Base-by-base conservation (phyloP, 2,888 invertebrate species). In the Noctua pronuba region DNA sequence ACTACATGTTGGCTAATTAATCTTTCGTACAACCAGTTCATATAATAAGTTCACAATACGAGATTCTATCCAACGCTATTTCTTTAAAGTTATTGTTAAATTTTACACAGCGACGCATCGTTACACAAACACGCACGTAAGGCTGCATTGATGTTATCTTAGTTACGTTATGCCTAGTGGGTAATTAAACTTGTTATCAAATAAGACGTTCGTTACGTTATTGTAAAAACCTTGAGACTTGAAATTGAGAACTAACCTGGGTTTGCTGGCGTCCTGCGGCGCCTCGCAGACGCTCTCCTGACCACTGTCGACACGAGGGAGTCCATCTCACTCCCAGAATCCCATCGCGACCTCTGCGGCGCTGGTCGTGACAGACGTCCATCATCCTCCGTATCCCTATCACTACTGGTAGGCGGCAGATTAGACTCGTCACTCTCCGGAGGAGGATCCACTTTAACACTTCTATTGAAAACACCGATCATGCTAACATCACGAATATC, bases 231-330 rank as follows among this genome's bases (percentile, higher is more conserved):
- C 52, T 62, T 67, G 60, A 38, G 28, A 41, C 6, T 64, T 64
- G 38, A 60, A 76, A 49, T 44, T n/a, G 13, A n/a, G 24, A 46
- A 78, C 92, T 92, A 55, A 96, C 97, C 97, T 93, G 94, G 93
- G 93, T 96, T 96, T 87, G 95, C 94, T 76, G 96, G 94, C 94
- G 94, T 95, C 91, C 97, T 94, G 86, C 97, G 95, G 90, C 97
- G 96, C 89, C 97, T 96, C 52, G 98, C 97, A 80, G 97, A 97
- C 77, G 98, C 97, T 93, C 97, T 97, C 86, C 97, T 96, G 89
- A 98, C 98, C 18, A 97, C 97, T 3, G 97, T 97, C 11, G 97
- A 97, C 85, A 97, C 97, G 70, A 97, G 91, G 18, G 97, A 97
- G 90, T 97, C 97, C 94, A 97, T 95, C 84, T 97, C 97, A 86